phyloP scores from a whole-genome alignment of 2,113 vertebrate genomes.

The Rhinichthys klamathensis region DNA sequence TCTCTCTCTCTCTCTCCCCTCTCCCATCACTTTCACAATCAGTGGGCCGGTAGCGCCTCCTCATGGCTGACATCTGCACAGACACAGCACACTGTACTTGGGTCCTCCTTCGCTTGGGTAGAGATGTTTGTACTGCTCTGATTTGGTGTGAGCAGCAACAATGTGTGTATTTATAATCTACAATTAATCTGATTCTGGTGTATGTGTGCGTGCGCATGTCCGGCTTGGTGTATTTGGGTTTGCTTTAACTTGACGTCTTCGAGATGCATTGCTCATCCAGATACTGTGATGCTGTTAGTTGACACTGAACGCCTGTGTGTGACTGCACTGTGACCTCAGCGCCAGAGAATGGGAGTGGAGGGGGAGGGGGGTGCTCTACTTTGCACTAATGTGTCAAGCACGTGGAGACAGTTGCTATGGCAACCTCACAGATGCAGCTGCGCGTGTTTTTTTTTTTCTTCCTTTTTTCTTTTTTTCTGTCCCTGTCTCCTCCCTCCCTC shows the following conservation, averaged over 20 bases:
- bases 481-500: neutral
- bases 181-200: neutral
- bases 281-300: neutral
- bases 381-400: constrained; percentile 70
- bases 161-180: neutral
- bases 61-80: constrained; percentile 75
- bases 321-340: constrained; percentile 73
- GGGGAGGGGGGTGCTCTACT: constrained; percentile 42
- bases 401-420: constrained; percentile 77
- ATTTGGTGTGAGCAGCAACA: constrained; percentile 33
- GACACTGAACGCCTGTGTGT: constrained; percentile 63
- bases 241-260: neutral
- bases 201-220: neutral
- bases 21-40: constrained; percentile 44
- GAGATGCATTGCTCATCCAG: neutral
- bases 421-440: constrained; percentile 65
- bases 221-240: neutral
- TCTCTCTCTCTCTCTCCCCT: constrained; percentile 58
- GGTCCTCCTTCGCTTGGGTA: neutral
- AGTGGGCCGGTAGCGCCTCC: constrained; percentile 77
- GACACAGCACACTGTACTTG: constrained; percentile 13
- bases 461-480: too few species aligned
- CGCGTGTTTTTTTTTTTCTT: constrained; percentile 37
- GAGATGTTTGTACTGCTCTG: neutral
- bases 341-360: constrained; percentile 42